phyloP scores from a whole-genome alignment of 2,797 vertebrate species.

The Hydrolagus colliei region DNA sequence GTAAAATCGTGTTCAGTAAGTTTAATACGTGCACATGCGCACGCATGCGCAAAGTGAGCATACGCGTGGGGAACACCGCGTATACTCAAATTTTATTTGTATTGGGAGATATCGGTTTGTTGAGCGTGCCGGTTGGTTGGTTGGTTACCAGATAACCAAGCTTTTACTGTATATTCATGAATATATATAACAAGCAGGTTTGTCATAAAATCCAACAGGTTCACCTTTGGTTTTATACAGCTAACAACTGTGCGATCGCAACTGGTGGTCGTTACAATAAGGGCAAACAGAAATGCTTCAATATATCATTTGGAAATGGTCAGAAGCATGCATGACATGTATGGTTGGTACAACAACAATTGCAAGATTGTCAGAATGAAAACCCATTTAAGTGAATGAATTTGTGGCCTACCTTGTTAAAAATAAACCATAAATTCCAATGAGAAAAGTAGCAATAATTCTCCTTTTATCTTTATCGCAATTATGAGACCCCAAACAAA shows the following conservation, averaged over 20 bases:
- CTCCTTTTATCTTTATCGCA: background rate
- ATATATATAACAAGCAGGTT: background rate
- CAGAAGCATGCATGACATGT: background rate
- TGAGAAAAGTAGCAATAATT: background rate
- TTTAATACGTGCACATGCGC: too few relatives aligned
- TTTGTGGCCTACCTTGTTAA: background rate
- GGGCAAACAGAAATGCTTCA: background rate
- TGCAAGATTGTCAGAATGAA: background rate
- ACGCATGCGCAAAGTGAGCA: too few relatives aligned
- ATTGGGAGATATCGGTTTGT: too few relatives aligned
- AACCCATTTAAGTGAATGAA: background rate
- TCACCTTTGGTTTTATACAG: background rate
- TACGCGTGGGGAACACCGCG: too few relatives aligned
- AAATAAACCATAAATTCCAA: background rate
- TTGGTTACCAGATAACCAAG: too few relatives aligned
- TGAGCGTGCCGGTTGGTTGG: too few relatives aligned
- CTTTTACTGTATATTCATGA: background rate
- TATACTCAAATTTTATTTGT: background rate
- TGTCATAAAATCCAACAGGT: background rate
- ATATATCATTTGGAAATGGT: background rate
- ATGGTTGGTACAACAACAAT: background rate
- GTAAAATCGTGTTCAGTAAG: too few relatives aligned
- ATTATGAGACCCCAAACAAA: background rate
- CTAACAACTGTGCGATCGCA: background rate
- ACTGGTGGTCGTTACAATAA: background rate